A percentile compares a stretch with the other conserved stretches of the same genome.
Conservation (phyloP, 1,140 invertebrate species). For the Anthonomus grandis region DNA sequence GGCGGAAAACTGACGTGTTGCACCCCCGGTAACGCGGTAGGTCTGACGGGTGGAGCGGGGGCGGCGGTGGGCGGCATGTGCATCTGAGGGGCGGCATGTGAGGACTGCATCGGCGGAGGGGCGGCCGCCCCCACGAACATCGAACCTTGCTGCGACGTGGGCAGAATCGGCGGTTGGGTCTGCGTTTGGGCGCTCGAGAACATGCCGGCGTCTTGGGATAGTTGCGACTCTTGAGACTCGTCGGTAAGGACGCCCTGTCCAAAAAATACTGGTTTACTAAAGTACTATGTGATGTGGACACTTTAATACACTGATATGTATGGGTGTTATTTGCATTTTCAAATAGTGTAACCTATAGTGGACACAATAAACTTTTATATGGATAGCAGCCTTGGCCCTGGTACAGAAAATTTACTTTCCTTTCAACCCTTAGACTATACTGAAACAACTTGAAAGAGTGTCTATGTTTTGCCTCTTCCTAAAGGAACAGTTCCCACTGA, state of each 20-base stretch:
- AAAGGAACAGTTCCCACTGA: too few species aligned
- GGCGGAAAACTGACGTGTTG: constrained; percentile 64
- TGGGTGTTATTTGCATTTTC: too few species aligned
- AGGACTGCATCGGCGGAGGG: constrained; percentile 14
- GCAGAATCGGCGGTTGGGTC: not conserved
- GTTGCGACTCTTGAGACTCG: constrained; percentile 68
- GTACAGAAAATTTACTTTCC: too few species aligned
- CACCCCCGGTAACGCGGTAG: constrained; percentile 52
- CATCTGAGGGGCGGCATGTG: constrained; percentile 46
- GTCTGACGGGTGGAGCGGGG: constrained; percentile 40
- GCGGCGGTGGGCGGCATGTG: constrained; percentile 39
- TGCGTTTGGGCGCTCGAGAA: constrained; percentile 19
- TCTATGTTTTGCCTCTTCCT: too few species aligned
- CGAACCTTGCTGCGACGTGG: not conserved
- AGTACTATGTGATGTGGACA: too few species aligned
- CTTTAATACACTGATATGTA: too few species aligned
- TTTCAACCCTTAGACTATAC: too few species aligned
- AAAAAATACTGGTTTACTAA: too few species aligned
- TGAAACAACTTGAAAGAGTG: too few species aligned
- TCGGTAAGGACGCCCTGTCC: constrained; percentile 68
- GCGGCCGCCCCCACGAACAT: not conserved
- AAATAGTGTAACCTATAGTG: too few species aligned
- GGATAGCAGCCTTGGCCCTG: too few species aligned
- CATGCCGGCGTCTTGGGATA: constrained; percentile 44
- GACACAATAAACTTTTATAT: too few species aligned